phyloP scores from a whole-genome alignment of 1,140 invertebrate genomes.

The Macrobrachium rosenbergii region DNA sequence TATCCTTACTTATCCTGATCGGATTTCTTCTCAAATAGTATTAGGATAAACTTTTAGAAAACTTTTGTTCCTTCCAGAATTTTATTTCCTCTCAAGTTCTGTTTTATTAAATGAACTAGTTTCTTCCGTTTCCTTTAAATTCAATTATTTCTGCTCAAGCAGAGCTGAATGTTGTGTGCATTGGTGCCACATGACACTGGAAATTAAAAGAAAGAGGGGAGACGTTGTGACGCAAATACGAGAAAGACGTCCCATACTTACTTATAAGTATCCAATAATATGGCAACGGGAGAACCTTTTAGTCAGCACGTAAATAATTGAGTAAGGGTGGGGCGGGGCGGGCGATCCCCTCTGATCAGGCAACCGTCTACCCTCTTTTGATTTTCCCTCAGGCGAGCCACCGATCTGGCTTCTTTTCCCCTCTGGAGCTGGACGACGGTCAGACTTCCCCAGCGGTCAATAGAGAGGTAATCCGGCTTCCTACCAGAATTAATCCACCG shows the following conservation, averaged over 20 bases:
- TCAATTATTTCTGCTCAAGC: too few species aligned
- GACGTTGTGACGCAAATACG: neutral
- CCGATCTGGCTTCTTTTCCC: slow-evolving; percentile 50
- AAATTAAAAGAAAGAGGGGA: too few species aligned
- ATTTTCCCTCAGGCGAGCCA: slow-evolving; percentile 57
- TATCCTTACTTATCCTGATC: neutral
- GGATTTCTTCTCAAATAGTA: neutral
- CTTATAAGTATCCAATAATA: slow-evolving; percentile 37
- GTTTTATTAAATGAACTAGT: too few species aligned
- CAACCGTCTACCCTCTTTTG: slow-evolving; percentile 55
- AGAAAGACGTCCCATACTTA: slow-evolving; percentile 18
- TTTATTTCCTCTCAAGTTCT: too few species aligned
- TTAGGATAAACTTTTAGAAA: too few species aligned
- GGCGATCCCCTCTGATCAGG: slow-evolving; percentile 52
- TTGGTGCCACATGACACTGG: too few species aligned
- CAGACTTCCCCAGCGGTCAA: slow-evolving; percentile 46
- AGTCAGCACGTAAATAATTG: slow-evolving; percentile 58
- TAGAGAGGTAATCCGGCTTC: slow-evolving; percentile 59
- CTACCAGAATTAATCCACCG: slow-evolving; percentile 58
- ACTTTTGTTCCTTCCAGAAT: too few species aligned
- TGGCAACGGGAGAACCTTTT: slow-evolving; percentile 47
- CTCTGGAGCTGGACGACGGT: slow-evolving; percentile 46
- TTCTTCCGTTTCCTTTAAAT: too few species aligned
- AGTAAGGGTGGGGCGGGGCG: slow-evolving; percentile 30
- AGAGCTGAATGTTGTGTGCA: too few species aligned